Conservation (phyloP, 2,888 invertebrate species). For the Erebia palarica region DNA sequence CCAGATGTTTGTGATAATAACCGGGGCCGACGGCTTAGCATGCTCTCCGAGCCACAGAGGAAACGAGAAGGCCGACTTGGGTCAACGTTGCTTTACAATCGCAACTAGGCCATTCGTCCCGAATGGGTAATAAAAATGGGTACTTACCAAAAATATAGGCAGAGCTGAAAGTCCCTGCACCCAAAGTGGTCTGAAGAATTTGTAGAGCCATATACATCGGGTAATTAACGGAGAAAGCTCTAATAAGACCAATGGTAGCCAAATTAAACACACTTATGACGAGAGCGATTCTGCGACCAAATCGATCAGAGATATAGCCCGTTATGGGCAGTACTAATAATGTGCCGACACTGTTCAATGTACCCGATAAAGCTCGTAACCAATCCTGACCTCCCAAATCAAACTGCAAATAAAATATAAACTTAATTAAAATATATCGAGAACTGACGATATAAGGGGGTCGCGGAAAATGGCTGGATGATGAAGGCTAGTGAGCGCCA, state of each 20-base stretch:
- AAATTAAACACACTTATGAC: conserved; percentile 54
- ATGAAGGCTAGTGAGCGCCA: too few relatives aligned
- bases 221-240: conserved; percentile 78
- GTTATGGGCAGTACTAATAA: conserved; percentile 84
- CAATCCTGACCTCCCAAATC: conserved; percentile 82
- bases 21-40: too few relatives aligned
- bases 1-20: too few relatives aligned
- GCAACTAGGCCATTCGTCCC: too few relatives aligned
- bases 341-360: conserved; percentile 84
- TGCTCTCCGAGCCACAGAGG: too few relatives aligned
- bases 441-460: too few relatives aligned
- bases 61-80: too few relatives aligned
- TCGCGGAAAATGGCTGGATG: too few relatives aligned
- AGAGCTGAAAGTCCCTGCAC: conserved; percentile 67
- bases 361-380: conserved; percentile 86
- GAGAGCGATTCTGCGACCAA: conserved; percentile 66
- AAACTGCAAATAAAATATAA: conserved; percentile 64
- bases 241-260: conserved; percentile 56
- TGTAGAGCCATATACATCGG: conserved; percentile 67
- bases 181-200: conserved; percentile 64
- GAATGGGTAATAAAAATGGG: too few relatives aligned
- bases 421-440: not conserved
- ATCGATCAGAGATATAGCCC: conserved; percentile 84
- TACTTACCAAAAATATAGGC: conserved; percentile 52
- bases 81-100: too few relatives aligned